phyloP scores from a whole-genome alignment of 2,113 vertebrate species.

The cattle (Bos taurus) region DNA sequence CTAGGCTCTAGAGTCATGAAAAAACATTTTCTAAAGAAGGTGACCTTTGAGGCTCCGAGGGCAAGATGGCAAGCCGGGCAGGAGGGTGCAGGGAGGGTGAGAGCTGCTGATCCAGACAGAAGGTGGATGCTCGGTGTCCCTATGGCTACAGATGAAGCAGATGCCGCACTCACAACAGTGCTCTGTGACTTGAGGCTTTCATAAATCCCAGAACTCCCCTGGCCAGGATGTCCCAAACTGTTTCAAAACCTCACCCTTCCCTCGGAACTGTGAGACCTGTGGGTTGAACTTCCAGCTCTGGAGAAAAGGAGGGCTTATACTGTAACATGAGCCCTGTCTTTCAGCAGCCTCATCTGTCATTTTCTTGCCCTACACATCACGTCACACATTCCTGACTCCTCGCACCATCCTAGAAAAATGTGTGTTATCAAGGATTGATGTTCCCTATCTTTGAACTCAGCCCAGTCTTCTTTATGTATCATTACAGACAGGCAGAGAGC shows the following conservation, averaged over 20 bases:
- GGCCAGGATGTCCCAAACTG: too few species aligned
- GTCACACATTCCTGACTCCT: conserved; percentile 45
- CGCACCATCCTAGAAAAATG: conserved; percentile 14
- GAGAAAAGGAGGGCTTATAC: not conserved
- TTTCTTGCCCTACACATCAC: not conserved
- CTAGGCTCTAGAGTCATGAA: not conserved
- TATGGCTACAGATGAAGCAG: not conserved
- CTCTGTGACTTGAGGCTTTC: not conserved
- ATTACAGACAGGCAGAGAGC: not conserved
- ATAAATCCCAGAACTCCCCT: not conserved
- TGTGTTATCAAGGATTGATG: conserved; percentile 1
- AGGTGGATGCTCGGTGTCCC: accelerated
- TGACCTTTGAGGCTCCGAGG: not conserved
- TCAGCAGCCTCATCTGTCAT: not conserved
- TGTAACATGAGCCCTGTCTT: not conserved
- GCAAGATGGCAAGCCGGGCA: not conserved
- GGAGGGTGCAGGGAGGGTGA: too few species aligned
- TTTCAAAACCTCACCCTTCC: not conserved
- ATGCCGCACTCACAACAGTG: not conserved
- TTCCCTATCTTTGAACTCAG: conserved; percentile 54
- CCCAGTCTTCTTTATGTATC: conserved; percentile 6
- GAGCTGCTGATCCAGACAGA: not conserved
- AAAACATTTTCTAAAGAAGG: not conserved
- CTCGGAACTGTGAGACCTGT: not conserved
- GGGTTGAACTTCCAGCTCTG: not conserved